Evolutionary conservation across 2,797 vertebrate genomes (phyloP).

Genomic region (Sphenopsis melanotis): DNA sequence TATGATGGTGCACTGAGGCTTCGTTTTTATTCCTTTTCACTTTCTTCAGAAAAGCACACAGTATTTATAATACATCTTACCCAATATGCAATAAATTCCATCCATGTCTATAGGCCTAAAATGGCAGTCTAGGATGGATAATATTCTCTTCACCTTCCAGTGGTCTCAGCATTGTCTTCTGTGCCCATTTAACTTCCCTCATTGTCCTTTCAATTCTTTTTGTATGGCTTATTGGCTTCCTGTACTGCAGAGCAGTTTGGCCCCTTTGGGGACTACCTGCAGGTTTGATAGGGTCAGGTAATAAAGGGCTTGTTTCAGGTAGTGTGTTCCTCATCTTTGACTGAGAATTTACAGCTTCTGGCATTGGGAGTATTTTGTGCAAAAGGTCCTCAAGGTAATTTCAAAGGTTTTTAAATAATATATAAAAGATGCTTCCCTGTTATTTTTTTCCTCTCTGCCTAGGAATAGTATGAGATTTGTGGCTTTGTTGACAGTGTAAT

Average conservation of each 20-base stretch:
- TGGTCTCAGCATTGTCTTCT: neutral
- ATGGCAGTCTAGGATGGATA: neutral
- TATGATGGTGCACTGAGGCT: neutral
- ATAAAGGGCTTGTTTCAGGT: neutral
- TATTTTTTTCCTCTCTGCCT: neutral
- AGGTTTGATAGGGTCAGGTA: constrained; percentile 18
- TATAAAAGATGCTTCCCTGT: neutral
- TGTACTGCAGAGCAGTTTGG: neutral
- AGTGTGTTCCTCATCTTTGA: constrained; percentile 18
- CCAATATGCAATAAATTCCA: neutral
- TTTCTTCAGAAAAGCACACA: neutral
- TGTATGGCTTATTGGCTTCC: neutral
- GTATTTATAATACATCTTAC: neutral
- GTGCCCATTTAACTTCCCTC: neutral
- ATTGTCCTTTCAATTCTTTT: neutral
- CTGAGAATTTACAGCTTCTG: constrained; percentile 34
- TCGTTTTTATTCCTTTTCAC: neutral
- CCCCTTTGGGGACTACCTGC: neutral
- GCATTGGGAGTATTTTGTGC: constrained; percentile 24
- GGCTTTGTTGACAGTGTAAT: neutral
- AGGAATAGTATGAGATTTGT: neutral
- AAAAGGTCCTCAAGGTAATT: constrained; percentile 27
- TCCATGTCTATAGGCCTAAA: neutral
- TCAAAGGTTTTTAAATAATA: constrained; percentile 38
- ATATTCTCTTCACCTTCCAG: neutral